A percentile compares a stretch with the other conserved stretches of the same genome.
phyloP scores from a whole-genome alignment of 30 jellyfish, hydroid and myxozoan species.

The Hydractinia symbiolongicarpus region DNA sequence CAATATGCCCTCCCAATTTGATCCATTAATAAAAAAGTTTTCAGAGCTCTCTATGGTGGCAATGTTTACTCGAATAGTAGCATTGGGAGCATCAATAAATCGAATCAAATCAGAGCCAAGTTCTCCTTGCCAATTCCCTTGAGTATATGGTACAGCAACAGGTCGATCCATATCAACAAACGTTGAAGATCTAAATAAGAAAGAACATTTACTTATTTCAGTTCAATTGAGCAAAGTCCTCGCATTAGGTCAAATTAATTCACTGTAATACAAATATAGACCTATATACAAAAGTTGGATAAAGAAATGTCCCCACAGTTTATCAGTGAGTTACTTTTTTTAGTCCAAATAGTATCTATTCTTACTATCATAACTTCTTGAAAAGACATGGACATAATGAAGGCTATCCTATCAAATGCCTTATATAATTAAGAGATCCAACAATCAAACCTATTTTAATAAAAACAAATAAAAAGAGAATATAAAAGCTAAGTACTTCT shows the following conservation, averaged over 20 bases:
- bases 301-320: too few relatives aligned
- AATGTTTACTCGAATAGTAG: slow-evolving; percentile 76
- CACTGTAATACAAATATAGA: too few relatives aligned
- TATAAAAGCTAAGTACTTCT: slow-evolving; percentile 44
- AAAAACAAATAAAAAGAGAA: neutral
- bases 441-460: too few relatives aligned
- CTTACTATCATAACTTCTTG: too few relatives aligned
- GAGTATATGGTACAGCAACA: slow-evolving; percentile 99
- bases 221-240: too few relatives aligned
- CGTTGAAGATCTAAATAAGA: slow-evolving; percentile 63
- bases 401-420: too few relatives aligned
- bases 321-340: too few relatives aligned
- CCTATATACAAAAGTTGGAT: too few relatives aligned
- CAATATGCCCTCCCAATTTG: slow-evolving; percentile 98
- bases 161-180: slow-evolving; percentile 77
- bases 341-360: too few relatives aligned
- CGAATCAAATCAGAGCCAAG: slow-evolving; percentile 81
- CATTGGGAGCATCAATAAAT: slow-evolving; percentile 90
- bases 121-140: slow-evolving; percentile 98
- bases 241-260: too few relatives aligned
- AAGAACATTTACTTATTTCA: neutral
- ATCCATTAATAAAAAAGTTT: slow-evolving; percentile 88
- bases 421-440: too few relatives aligned
- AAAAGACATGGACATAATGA: too few relatives aligned
- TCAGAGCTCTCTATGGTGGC: slow-evolving; percentile 90